A percentile compares a stretch with the other conserved stretches of the same genome.
Conservation (phyloP, 2,113 vertebrate species). For the Rhynchopsitta pachyrhyncha region DNA sequence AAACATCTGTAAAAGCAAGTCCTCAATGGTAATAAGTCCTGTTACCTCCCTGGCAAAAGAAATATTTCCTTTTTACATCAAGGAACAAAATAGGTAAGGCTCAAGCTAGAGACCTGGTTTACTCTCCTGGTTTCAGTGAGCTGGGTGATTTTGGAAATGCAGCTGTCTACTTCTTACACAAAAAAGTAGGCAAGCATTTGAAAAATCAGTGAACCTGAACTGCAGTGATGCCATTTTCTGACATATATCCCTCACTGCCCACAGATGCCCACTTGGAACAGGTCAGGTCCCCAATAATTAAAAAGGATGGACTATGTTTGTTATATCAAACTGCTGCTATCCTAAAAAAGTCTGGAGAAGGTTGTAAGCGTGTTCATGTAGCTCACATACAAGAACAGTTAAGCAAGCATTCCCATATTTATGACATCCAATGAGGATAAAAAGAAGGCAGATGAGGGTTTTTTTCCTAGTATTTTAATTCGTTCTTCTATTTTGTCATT, state of each 20-base stretch:
- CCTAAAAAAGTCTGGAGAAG: neutral
- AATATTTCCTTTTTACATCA: neutral
- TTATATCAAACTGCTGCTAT: neutral
- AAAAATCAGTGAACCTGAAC: neutral
- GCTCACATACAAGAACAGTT: neutral
- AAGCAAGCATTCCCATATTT: neutral
- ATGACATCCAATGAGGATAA: neutral
- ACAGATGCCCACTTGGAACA: neutral
- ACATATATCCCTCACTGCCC: neutral
- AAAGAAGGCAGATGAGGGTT: neutral
- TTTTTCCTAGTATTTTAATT: neutral
- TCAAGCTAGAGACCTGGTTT: neutral
- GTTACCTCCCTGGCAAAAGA: neutral
- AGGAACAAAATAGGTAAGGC: fast-evolving
- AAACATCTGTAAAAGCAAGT: neutral
- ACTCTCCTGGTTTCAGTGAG: neutral
- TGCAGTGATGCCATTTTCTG: neutral
- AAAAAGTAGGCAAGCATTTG: neutral
- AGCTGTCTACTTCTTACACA: neutral
- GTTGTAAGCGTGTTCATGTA: fast-evolving
- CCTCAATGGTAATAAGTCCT: neutral
- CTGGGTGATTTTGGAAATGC: neutral
- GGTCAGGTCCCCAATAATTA: neutral
- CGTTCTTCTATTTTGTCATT: neutral
- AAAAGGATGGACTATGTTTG: neutral